Base-by-base conservation (phyloP, 1,140 invertebrate species). In the Tribolium castaneum region DNA sequence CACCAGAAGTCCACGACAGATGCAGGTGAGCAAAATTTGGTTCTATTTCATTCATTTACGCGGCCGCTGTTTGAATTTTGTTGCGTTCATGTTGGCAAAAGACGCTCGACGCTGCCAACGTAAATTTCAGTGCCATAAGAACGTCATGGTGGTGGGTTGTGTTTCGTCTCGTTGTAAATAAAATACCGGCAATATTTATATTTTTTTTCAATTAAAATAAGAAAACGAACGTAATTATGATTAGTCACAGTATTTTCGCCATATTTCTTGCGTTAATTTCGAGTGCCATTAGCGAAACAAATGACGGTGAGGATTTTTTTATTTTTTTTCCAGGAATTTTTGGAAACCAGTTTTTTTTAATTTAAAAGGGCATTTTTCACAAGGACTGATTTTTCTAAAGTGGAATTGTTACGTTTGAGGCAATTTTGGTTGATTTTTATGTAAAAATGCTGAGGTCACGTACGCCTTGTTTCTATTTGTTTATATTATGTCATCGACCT, bases 401-500 rank as follows among this genome's bases (percentile, higher is more conserved):
- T 6, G 6, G 3, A 30, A 30, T 10, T 62, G 10, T n/a, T 0
- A 12, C 10, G 2, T 62, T 62, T 19, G 6, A n/a, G 3, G 19
- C 19, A 34, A 62, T 9, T 62, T 62, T 56, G 10, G 12, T 6
- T 4, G 3, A 13, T 56, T 56, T n/a, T 22, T 12, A 9, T 10
- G 52, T 19, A 25, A 54, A 12, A 52, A 25, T 7, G 22, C 14
- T 35, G 2, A 72, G 13, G 71, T 73, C 71, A 73, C 71, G 71
- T 73, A 73, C 14, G 71, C 71, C 22, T 34, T 9, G 16, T 49
- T 52, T 52, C 50, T 51, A 52, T 73, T 73, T 73, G 71, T 73
- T 73, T 73, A 73, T 39, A 73, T 73, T 73, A 73, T 73, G 71
- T 73, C 71, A 73, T 73, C 52, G 71, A 35, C 52, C 71, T 34